Evolutionary conservation across 2,113 vertebrate species (phyloP).

Genomic region (Ramphastos sulfuratus): DNA sequence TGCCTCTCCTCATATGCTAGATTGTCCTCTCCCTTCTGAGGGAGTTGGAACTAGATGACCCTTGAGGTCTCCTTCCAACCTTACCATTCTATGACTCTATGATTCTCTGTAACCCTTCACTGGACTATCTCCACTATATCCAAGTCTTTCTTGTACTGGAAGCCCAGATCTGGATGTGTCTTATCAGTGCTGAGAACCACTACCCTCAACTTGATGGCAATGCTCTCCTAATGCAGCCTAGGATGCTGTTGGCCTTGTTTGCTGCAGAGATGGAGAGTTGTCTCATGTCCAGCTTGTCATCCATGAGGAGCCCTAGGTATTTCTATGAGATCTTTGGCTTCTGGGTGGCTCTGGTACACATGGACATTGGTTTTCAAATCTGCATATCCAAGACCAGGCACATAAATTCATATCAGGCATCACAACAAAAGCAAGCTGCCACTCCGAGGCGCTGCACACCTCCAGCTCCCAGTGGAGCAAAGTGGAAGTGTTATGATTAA

Average conservation of each 20-base stretch:
- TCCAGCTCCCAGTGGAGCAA: conserved; percentile 45
- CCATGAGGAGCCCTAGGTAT: neutral
- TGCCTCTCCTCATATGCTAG: neutral
- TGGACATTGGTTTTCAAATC: neutral
- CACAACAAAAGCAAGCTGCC: conserved; percentile 40
- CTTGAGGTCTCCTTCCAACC: too few species aligned
- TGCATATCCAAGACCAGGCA: neutral
- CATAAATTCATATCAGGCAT: neutral
- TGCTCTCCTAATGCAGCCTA: neutral
- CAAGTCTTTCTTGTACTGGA: neutral
- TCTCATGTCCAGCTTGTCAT: neutral
- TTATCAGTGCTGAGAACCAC: neutral
- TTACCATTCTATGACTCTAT: too few species aligned
- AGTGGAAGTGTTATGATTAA: conserved; percentile 49
- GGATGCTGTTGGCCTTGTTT: neutral
- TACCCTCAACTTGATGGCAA: neutral
- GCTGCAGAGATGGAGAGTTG: neutral
- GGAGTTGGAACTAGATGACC: too few species aligned
- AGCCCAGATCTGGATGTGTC: neutral
- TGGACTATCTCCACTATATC: neutral
- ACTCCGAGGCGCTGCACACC: conserved; percentile 19
- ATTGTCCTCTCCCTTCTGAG: neutral
- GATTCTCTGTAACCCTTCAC: neutral
- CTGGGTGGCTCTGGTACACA: neutral
- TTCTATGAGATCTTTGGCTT: neutral